phyloP scores from a whole-genome alignment of 2,113 vertebrate genomes.

The Chloroceryle aenea region DNA sequence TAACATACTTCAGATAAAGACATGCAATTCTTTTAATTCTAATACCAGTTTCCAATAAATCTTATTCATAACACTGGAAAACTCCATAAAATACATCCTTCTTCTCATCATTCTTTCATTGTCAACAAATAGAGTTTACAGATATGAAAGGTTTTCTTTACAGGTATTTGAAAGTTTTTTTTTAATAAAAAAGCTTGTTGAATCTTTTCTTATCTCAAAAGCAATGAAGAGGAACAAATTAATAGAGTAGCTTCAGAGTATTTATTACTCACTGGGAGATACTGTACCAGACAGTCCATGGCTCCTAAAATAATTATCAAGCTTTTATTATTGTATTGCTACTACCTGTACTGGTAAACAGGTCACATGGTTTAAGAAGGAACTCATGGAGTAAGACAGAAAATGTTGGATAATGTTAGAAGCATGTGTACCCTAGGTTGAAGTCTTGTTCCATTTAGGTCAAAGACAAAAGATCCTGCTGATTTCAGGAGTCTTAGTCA shows the following conservation, averaged over 20 bases:
- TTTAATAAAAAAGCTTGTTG: background rate
- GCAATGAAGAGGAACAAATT: background rate
- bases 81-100: background rate
- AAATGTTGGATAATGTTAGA: background rate
- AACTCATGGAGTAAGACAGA: background rate
- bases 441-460: background rate
- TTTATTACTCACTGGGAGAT: conserved; percentile 48
- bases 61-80: background rate
- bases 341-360: background rate
- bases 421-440: background rate
- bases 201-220: conserved; percentile 24
- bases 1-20: conserved; percentile 8
- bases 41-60: background rate
- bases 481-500: conserved; percentile 1
- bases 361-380: background rate
- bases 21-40: background rate
- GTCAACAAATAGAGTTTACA: background rate
- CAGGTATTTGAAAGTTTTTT: background rate
- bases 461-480: conserved; percentile 18
- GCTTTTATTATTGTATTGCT: background rate
- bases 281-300: conserved; percentile 34
- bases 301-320: conserved; percentile 13
- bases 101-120: background rate
- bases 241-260: conserved; percentile 33
- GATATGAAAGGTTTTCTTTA: background rate